These are phyloP conservation scores for Parotocinclus haroldoi DNA, from an alignment of 2,797 vertebrate genomes.

Conservation along the genomic window DNA sequence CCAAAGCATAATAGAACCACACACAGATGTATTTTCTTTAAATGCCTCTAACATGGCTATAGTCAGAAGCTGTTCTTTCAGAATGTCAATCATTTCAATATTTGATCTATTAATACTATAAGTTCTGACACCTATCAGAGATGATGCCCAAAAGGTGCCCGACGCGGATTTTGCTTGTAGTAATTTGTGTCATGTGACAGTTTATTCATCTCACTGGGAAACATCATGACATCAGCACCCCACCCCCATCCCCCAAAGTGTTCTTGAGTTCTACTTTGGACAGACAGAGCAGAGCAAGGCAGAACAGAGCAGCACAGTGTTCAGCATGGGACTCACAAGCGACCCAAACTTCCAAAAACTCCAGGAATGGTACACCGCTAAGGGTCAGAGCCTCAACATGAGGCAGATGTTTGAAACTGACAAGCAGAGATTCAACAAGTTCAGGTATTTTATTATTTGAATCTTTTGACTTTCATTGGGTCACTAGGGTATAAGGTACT, in stretches of 20 bases:
- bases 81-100: no score
- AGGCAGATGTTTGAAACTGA: constrained; percentile 84
- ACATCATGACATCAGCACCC: not conserved
- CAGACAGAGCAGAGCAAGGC: constrained; percentile 15
- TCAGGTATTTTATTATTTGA: constrained; percentile 73
- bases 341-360: constrained; percentile 83
- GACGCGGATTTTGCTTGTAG: no score
- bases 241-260: not conserved
- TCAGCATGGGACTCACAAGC: constrained; percentile 77
- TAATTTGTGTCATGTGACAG: no score
- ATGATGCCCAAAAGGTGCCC: no score
- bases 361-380: constrained; percentile 79
- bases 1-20: no score
- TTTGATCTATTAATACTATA: no score
- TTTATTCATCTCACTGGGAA: not conserved
- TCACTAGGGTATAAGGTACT: no score
- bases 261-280: constrained; percentile 50
- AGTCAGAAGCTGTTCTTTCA: no score
- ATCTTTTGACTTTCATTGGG: constrained; percentile 43
- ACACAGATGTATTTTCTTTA: no score
- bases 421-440: constrained; percentile 80
- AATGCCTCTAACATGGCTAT: no score
- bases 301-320: constrained; percentile 9
- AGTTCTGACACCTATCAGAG: no score
- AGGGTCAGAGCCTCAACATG: constrained; percentile 76